These are phyloP conservation scores for Arbacia lixula DNA, from an alignment of 53 echinoderm and acorn worm genomes.

Conservation along the genomic window DNA sequence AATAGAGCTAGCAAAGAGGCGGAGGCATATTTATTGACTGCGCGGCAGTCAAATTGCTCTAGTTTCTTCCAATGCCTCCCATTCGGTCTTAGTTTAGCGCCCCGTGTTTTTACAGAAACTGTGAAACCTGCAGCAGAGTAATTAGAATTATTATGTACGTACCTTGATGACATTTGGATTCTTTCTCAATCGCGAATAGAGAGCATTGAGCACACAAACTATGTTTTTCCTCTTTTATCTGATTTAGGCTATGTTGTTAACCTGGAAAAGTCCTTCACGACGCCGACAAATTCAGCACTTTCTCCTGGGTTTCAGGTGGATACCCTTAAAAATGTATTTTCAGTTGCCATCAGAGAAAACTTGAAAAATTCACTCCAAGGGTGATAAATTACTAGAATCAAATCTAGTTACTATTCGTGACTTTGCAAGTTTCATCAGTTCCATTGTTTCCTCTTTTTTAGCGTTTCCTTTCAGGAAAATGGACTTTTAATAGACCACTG, in stretches of 20 bases:
- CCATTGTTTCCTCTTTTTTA: slow-evolving; percentile 37
- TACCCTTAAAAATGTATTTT: neutral
- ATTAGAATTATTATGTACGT: neutral
- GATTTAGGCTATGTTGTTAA: neutral
- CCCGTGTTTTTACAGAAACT: neutral
- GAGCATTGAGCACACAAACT: neutral
- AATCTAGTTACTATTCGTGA: neutral
- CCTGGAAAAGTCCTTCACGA: neutral
- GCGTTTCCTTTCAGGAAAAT: slow-evolving; percentile 33
- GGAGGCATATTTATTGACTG: too few relatives aligned
- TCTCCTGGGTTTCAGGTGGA: slow-evolving; percentile 10
- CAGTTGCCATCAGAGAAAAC: slow-evolving; percentile 7
- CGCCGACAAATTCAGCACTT: neutral
- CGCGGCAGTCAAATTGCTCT: too few relatives aligned
- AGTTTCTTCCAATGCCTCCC: slow-evolving; percentile 1
- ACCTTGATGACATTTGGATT: slow-evolving; percentile 25
- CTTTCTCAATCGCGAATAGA: neutral
- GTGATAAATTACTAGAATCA: neutral
- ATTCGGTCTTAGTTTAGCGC: slow-evolving; percentile 13
- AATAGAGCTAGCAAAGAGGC: too few relatives aligned
- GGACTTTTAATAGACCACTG: slow-evolving; percentile 9
- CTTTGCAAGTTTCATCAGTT: slow-evolving; percentile 46
- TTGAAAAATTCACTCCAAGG: slow-evolving; percentile 1
- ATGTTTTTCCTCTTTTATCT: neutral
- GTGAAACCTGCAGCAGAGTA: neutral